Base-by-base conservation (phyloP, 2,113 vertebrate species). In the Cervus canadensis region DNA sequence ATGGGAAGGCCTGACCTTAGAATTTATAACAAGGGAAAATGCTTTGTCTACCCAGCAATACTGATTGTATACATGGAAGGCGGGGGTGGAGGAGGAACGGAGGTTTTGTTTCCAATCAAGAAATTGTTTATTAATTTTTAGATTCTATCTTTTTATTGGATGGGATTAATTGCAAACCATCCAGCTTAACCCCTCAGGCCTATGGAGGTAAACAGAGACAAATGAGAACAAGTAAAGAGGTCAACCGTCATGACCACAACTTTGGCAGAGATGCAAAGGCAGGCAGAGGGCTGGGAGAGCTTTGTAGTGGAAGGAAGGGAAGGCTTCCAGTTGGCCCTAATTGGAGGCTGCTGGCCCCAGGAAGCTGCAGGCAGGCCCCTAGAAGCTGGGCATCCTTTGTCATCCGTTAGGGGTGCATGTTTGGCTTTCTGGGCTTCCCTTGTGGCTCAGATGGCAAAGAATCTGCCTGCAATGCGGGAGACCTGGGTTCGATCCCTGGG, bases 51-150 rank as follows among this genome's bases (percentile, higher is more conserved):
- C 17, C 26, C 26, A 26, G 33, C 33, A 76, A 40, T n/a, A 17
- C 19, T 54, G 56, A 10, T 43, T 26, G 3, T 67, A 45, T 87
- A 17, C 15, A 26, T 15, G 3, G 25, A n/a, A 76, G 36, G 10
- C 10, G 60, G 4, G 40, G 3, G 21, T 6, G 28, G 10, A 56
- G 16, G 15, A 56, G 50, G 40, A 40, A 71, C 14, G 36, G 60
- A n/a, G 21, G 14, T 14, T 76, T 33, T 40, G 64, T 64, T 62
- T 89, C 26, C 30, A 45, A 57, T 59, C 52, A 64, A 57, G 83
- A 82, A 43, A 84, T 76, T 25, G 84, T 56, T 89, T 56, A 23
- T 48, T 85, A 45, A 64, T 43, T 76, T 92, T 43, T 48, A 56
- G 26, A 15, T 62, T 78, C 60, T 84, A 30, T 33, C 48, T 76